Evolutionary conservation across 2,888 invertebrate species (phyloP), one percentile per base, ranked within the genome.

Genomic region (Morpho achilles): DNA sequence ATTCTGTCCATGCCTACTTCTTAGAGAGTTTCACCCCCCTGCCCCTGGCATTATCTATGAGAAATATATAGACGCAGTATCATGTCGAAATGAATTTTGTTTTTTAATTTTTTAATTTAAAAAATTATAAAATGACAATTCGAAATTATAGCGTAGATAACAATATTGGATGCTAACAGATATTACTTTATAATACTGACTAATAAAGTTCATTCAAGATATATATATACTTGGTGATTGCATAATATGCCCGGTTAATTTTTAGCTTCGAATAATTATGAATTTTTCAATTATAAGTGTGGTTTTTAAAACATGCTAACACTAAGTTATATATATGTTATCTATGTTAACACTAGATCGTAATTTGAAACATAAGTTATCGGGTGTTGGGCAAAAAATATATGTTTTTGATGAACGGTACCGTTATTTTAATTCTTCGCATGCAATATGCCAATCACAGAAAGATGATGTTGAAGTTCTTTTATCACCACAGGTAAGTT

Each of bases 401-500:
- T 66, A 69, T 52, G 64, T 70, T 61, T 56, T 66, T 55, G 61
- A 67, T 52, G 66, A 64, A 64, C 67, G 70, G 22, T 67, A 64
- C 58, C 74, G 79, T 47, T 65, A 64, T 62, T 72, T 84, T 65
- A 72, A 77, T 62, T 73, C 73, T 39, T 75, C 80, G 9, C 65
- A 66, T 39, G 67, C 65, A 61, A 16, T 63, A 59, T 53, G 63
- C 60, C 75, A 80, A 47, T 59, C 75, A 22, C 72, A 79, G 46
- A 86, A 84, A 64, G 82, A 87, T 76, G 77, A 75, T 47, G 66
- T 75, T 50, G 72, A 80, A 50, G 71, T 80, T 3, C 70, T 87
- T 16, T 85, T 80, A 49, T 79, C 89, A 7, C 87, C 89, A 32
- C 84, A 87, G 75, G 89, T 86, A 75, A 80, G 82, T 79, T 44